Conservation (phyloP, 2,797 vertebrate species). For the Typhlichthys eigenmanni region DNA sequence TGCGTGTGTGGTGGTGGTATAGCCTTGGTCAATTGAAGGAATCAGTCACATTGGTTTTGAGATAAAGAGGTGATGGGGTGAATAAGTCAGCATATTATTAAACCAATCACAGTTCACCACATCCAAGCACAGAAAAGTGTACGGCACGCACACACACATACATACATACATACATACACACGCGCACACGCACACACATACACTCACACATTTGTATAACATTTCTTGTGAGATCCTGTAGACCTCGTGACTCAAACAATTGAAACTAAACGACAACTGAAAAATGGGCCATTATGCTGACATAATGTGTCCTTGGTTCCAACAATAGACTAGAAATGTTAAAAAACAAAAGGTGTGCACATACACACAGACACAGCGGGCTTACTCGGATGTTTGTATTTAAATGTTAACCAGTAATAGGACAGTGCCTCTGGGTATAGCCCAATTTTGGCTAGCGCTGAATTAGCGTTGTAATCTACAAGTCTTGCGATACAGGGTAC, state of each 20-base stretch:
- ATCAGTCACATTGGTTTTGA: conserved; percentile 39
- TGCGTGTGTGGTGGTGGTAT: not conserved
- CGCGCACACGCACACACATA: too few species aligned
- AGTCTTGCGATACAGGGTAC: not conserved
- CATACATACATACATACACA: not conserved
- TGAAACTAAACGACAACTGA: too few species aligned
- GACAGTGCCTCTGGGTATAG: conserved; percentile 12
- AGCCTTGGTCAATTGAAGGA: conserved; percentile 47
- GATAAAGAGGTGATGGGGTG: conserved; percentile 47
- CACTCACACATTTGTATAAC: not conserved
- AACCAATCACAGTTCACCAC: conserved; percentile 34
- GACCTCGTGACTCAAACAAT: not conserved
- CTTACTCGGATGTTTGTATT: conserved; percentile 14
- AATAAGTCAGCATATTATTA: conserved; percentile 63
- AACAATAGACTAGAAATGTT: not conserved
- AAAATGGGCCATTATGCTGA: not conserved
- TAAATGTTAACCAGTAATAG: conserved; percentile 27
- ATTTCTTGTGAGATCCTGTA: not conserved
- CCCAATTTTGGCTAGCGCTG: conserved; percentile 15
- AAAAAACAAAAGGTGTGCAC: not conserved
- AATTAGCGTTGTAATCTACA: conserved; percentile 9
- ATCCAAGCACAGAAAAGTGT: not conserved
- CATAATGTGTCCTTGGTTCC: conserved; percentile 20
- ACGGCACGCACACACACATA: not conserved
- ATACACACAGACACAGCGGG: not conserved